Evolutionary conservation across 1,140 invertebrate genomes (phyloP), one percentile per base, ranked within the genome.

Genomic region (Drosophila grimshawi): DNA sequence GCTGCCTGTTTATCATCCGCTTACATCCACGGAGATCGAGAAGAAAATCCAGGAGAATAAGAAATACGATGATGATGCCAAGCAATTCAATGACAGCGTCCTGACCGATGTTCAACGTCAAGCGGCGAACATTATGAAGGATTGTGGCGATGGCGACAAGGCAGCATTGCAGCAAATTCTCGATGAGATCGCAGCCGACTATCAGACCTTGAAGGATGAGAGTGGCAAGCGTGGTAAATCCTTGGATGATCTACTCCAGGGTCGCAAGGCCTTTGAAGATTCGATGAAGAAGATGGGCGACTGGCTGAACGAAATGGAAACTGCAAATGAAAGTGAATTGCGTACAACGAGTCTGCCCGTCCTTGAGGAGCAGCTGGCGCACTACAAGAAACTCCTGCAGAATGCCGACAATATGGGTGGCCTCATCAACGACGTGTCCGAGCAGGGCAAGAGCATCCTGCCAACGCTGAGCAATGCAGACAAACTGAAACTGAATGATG

Each of bases 241-340:
- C 4, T 91, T 97, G 4, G 94, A 94, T 32, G 96, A 97, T 93
- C 93, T 97, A 7, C 92, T 97, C 7, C 94, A 96, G 92, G 95
- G 95, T 19, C 94, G 97, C 77, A 96, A 95, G 90, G 94, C 95
- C 11, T 97, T 98, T 82, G 97, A 98, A 92, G 95, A 94, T 59
- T 95, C 97, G 67, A 93, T 97, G 48, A 95, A 97, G 63, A 95
- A 96, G 76, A 96, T 96, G 88, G 94, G 96, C 73, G 95, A 96
- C 73, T 98, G 97, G 97, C 93, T 98, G 19, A 96, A 97, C 57
- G 96, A 98, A 94, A 96, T 96, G 51, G 97, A 98, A 93, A 96
- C 97, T 5, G 95, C 96, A 8, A 95, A 96, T 0, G 96, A 96
- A 8, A 94, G 96, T 37, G 97, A 98, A 81, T 92, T 98, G 3